Percentiles rank a stretch among this genome's conserved stretches.
These are phyloP conservation scores for Agonopterix alstromeriana DNA, from an alignment of 2,888 invertebrate species.

Conservation along the genomic window DNA sequence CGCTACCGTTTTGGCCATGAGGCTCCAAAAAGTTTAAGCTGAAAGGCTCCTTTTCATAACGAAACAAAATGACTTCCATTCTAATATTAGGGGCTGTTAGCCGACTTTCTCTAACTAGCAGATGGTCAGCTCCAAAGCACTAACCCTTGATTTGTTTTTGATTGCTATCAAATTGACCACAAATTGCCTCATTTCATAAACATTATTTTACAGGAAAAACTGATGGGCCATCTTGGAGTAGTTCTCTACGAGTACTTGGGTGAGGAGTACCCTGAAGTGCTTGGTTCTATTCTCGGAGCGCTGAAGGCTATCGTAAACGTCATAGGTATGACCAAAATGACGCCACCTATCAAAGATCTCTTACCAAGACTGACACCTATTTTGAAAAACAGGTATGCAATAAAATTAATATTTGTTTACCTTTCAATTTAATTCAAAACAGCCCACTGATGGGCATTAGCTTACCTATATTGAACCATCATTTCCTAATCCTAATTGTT, in stretches of 20 bases:
- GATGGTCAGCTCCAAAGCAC: not conserved
- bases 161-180: not conserved
- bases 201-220: conserved; percentile 84
- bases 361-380: conserved; percentile 98
- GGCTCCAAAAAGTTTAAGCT: no score
- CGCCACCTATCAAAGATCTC: conserved; percentile 99
- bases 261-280: conserved; percentile 99
- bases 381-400: conserved; percentile 91
- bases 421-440: not conserved
- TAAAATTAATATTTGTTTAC: not conserved
- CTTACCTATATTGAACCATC: no score
- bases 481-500: no score
- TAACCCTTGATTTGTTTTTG: not conserved
- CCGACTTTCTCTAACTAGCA: no score
- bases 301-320: conserved; percentile 99
- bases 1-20: no score
- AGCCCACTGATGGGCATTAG: no score
- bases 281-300: conserved; percentile 98
- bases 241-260: conserved; percentile 99
- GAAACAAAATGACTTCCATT: no score
- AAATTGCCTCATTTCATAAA: no score
- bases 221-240: conserved; percentile 99
- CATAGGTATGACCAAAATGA: conserved; percentile 99
- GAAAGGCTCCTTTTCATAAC: no score
- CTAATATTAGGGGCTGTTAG: no score